Base-by-base conservation (phyloP, 2,797 vertebrate species). In the Clarias laeviceps region DNA sequence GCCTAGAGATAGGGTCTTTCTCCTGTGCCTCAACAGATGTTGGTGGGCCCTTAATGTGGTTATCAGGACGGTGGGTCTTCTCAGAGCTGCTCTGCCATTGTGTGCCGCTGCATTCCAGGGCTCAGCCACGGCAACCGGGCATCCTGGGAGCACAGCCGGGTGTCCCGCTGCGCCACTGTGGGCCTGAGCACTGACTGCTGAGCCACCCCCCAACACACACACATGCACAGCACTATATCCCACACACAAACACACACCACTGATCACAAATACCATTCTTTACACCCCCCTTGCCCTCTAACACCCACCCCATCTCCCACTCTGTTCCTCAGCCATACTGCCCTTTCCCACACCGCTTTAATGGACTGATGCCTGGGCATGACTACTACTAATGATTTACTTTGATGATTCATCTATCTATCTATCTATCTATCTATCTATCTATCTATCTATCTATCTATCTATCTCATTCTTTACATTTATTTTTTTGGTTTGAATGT, bases 11-110 rank as follows among this genome's bases (percentile, higher is more conserved):
- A 95, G 96, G 83, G 92, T 94, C 96, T 97, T 97, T 97, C 96
- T 97, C 95, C 94, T 91, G 94, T 95, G 90, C 92, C 93, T 92
- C 94, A 98, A 97, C 97, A 99, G 97, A 99, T 99, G 97, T 98
- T 98, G 96, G 96, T 95, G 93, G 96, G 94, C 96, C 95, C 97
- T 97, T 98, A 98, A 98, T 97, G 97, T 96, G 96, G 96, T 97
- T 98, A 98, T 98, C 97, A 97, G 97, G 98, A 96, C 94, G 93
- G 89, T 95, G 95, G 96, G 96, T 95, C 96, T 96, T 97, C 97
- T 94, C 95, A 96, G 95, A 96, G 95, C 94, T 91, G 90, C 96
- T 96, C 94, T 91, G 89, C 87, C 93, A 95, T 97, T 98, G 97
- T 97, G 95, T 92, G 90, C 45, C 66, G 57, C 34, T 65, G 90